Evolutionary conservation across 2,797 vertebrate species (phyloP).

Genomic region (Oryzias sinensis): DNA sequence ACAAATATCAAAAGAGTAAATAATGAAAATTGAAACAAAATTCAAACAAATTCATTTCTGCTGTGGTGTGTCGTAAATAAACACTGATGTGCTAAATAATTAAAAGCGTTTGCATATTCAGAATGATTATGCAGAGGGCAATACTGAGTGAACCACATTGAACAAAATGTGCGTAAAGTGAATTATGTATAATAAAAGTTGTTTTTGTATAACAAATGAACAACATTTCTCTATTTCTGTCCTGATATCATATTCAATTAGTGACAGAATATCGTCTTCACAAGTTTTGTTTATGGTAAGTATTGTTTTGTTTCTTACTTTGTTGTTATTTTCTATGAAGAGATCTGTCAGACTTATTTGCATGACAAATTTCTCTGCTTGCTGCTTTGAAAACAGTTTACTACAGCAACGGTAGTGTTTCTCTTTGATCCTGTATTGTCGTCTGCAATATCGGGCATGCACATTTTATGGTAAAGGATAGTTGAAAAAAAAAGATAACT

Average conservation of each 20-base stretch:
- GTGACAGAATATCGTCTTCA: slow-evolving; percentile 66
- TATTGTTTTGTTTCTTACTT: slow-evolving; percentile 70
- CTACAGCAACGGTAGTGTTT: slow-evolving; percentile 12
- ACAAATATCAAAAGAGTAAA: slow-evolving; percentile 60
- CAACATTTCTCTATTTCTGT: slow-evolving; percentile 73
- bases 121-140: slow-evolving; percentile 68
- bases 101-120: slow-evolving; percentile 82
- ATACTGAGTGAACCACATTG: slow-evolving; percentile 67
- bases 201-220: slow-evolving; percentile 84
- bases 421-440: slow-evolving; percentile 1
- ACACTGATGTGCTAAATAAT: slow-evolving; percentile 82
- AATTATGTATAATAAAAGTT: slow-evolving; percentile 81
- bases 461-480: too few species aligned
- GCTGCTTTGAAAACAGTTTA: slow-evolving; percentile 47
- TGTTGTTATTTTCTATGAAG: slow-evolving; percentile 64
- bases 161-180: slow-evolving; percentile 82
- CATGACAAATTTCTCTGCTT: slow-evolving; percentile 70
- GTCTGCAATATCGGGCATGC: neutral
- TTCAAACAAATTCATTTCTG: slow-evolving; percentile 80
- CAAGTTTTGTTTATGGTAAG: slow-evolving; percentile 72
- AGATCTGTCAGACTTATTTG: slow-evolving; percentile 73
- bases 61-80: slow-evolving; percentile 68
- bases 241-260: slow-evolving; percentile 71
- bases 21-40: slow-evolving; percentile 82
- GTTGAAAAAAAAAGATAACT: too few species aligned